phyloP scores from a whole-genome alignment of 2,113 vertebrate genomes.

The Clarias magur region DNA sequence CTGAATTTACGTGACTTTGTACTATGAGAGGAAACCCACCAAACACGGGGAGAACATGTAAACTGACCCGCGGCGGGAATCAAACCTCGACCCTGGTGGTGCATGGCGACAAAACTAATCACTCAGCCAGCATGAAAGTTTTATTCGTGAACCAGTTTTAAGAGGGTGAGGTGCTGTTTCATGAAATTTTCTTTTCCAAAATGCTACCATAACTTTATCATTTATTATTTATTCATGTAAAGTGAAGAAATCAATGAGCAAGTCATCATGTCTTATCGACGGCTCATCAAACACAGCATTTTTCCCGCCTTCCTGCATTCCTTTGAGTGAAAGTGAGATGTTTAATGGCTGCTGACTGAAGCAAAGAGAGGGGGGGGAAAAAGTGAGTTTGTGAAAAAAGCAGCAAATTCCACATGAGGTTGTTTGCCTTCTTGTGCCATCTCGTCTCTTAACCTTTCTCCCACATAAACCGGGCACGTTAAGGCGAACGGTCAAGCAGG shows the following conservation, averaged over 20 bases:
- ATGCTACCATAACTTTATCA: not conserved
- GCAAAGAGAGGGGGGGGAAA: not conserved
- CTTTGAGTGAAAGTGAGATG: constrained; percentile 4
- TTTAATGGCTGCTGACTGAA: not conserved
- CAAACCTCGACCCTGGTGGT: no score
- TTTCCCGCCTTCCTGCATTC: not conserved
- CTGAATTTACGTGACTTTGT: no score
- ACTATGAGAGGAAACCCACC: no score
- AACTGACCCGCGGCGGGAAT: no score
- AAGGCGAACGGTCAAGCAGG: constrained; percentile 68
- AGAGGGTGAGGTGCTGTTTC: not conserved
- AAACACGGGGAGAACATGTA: no score
- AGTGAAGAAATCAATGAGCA: not conserved
- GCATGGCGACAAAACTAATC: no score
- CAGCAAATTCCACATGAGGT: constrained; percentile 57
- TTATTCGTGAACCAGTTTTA: not conserved
- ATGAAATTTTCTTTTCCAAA: no score
- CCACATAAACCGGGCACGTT: constrained; percentile 71
- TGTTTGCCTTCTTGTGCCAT: constrained; percentile 40
- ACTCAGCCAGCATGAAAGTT: no score
- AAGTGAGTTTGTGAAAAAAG: constrained; percentile 45
- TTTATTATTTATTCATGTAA: not conserved
- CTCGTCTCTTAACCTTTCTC: constrained; percentile 57
- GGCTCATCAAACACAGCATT: not conserved
- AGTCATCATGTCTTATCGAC: not conserved